Conservation (phyloP, 2,888 invertebrate genomes). For the Mycalesis mineus region DNA sequence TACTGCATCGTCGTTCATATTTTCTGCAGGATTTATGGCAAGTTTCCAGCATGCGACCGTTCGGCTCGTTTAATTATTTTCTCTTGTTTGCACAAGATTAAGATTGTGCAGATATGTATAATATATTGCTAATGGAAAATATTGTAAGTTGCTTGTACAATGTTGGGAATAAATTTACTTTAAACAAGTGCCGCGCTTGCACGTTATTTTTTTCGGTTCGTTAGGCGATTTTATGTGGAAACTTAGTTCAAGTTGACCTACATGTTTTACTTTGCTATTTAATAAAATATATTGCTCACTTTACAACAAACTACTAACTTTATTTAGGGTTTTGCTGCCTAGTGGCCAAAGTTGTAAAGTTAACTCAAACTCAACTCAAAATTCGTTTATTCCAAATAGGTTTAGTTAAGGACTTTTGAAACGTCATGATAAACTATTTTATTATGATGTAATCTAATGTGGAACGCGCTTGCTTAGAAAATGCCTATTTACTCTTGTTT, state of each 20-base stretch:
- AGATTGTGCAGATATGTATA: conserved; percentile 42
- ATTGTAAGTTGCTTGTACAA: conserved; percentile 27
- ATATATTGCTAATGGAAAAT: conserved; percentile 53
- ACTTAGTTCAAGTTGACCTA: conserved; percentile 21
- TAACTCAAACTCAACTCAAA: no score
- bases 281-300: neutral
- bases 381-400: no score
- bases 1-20: conserved; percentile 54
- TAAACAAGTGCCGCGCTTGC: conserved; percentile 22
- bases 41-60: conserved; percentile 43
- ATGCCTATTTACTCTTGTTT: no score
- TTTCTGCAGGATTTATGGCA: conserved; percentile 57
- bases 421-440: no score
- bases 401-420: no score
- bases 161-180: conserved; percentile 26
- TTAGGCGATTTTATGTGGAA: conserved; percentile 23
- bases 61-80: conserved; percentile 59
- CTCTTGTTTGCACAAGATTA: conserved; percentile 62
- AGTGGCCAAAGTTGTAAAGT: no score
- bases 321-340: no score
- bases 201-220: conserved; percentile 28
- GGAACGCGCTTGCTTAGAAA: no score
- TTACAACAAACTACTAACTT: neutral
- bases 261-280: conserved; percentile 16
- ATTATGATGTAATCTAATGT: no score